A percentile compares a stretch with the other conserved stretches of the same genome.
phyloP scores from a whole-genome alignment of 1,140 invertebrate genomes.

The Ostrea denselamellosa region DNA sequence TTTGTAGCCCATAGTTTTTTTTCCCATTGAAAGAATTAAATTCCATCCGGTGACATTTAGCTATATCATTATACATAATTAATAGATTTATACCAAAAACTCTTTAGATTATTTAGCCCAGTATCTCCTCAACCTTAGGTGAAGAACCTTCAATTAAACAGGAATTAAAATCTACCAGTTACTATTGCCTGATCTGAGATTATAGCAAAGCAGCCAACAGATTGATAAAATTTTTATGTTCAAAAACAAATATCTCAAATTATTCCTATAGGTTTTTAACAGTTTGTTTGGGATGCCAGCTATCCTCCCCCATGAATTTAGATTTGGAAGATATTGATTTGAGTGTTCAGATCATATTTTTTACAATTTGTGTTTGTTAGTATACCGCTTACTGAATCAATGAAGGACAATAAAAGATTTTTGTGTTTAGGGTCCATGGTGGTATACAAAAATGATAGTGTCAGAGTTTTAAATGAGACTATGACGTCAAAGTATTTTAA shows the following conservation, averaged over 20 bases:
- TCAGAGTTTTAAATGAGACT: not conserved
- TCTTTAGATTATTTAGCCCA: not conserved
- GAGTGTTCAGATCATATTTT: not conserved
- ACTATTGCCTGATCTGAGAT: not conserved
- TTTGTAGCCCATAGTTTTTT: constrained; percentile 13
- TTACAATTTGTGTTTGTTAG: constrained; percentile 21
- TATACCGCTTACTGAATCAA: not conserved
- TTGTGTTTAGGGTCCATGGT: not conserved
- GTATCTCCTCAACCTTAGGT: not conserved
- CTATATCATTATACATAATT: not conserved
- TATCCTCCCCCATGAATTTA: not conserved
- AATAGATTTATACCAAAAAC: not conserved
- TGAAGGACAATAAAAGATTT: not conserved
- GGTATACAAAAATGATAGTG: not conserved
- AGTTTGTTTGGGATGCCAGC: not conserved
- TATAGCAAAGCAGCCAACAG: not conserved
- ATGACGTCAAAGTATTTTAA: not conserved
- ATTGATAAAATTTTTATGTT: not conserved
- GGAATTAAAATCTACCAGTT: not conserved
- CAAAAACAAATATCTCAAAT: constrained; percentile 8
- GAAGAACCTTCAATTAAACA: constrained; percentile 23
- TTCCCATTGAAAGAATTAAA: not conserved
- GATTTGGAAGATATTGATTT: constrained; percentile 6
- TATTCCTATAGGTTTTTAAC: not conserved
- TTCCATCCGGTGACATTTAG: not conserved